A percentile compares a stretch with the other conserved stretches of the same genome.
Conservation (phyloP, 2,797 vertebrate species). For the Oryzias dopingdopingensis region DNA sequence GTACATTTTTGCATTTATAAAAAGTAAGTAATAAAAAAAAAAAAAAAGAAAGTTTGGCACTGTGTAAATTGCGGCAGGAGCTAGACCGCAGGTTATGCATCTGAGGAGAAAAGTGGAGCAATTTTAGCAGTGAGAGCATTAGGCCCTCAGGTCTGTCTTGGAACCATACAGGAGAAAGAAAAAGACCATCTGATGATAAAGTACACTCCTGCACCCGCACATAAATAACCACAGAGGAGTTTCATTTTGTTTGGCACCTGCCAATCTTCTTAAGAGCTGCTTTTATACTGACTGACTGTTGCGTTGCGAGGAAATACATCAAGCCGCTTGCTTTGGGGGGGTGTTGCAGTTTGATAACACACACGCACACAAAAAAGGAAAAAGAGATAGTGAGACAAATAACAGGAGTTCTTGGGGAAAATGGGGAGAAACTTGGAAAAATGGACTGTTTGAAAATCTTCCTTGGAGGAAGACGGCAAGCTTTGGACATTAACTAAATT, state of each 20-base stretch:
- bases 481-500: constrained; percentile 17
- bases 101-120: constrained; percentile 56
- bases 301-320: constrained; percentile 33
- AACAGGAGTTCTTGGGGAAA: background rate
- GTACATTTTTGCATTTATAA: constrained; percentile 25
- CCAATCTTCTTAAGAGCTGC: constrained; percentile 45
- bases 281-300: constrained; percentile 52
- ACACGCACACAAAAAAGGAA: constrained; percentile 3
- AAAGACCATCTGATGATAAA: constrained; percentile 54
- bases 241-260: constrained; percentile 52
- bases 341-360: constrained; percentile 20
- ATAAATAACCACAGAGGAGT: constrained; percentile 24
- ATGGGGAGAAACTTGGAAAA: constrained; percentile 1
- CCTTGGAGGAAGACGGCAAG: constrained; percentile 11
- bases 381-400: constrained; percentile 1
- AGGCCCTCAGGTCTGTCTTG: constrained; percentile 52
- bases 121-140: constrained; percentile 52
- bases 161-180: constrained; percentile 39
- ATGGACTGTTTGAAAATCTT: constrained; percentile 15
- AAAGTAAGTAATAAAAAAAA: constrained; percentile 34
- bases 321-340: constrained; percentile 26
- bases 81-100: constrained; percentile 29
- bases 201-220: background rate
- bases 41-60: constrained; percentile 33
- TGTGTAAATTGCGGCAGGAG: constrained; percentile 32